phyloP scores from a whole-genome alignment of 2,888 invertebrate species.

The Chouioia cunea region DNA sequence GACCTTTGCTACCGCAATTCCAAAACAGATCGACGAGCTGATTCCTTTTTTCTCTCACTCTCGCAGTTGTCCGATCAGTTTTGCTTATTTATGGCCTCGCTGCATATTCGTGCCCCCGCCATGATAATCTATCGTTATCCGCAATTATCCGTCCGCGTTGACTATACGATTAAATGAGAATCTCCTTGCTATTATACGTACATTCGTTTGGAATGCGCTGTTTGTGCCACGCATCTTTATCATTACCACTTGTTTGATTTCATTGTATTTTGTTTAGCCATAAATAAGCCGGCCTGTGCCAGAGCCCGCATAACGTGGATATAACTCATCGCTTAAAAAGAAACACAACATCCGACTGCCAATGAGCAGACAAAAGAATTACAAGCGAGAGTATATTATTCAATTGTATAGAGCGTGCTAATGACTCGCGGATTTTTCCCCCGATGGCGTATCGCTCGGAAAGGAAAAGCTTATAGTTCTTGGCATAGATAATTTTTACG shows the following conservation, averaged over 20 bases:
- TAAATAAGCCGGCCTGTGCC: neutral
- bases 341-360: neutral
- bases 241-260: constrained; percentile 18
- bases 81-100: constrained; percentile 28
- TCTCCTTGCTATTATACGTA: neutral
- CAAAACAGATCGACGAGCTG: neutral
- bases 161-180: constrained; percentile 1
- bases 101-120: constrained; percentile 22
- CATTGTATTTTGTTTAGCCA: constrained; percentile 5
- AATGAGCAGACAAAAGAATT: constrained; percentile 24
- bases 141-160: constrained; percentile 30
- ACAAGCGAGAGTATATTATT: constrained; percentile 4
- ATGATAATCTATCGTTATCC: constrained; percentile 25
- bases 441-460: too few species aligned
- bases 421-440: too few species aligned
- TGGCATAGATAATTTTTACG: too few species aligned
- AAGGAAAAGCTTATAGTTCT: too few species aligned
- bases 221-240: neutral
- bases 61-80: constrained; percentile 8
- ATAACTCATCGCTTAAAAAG: neutral
- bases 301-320: neutral
- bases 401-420: neutral
- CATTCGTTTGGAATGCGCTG: neutral
- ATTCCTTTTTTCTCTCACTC: constrained; percentile 16
- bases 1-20: constrained; percentile 6